A percentile compares a stretch with the other conserved stretches of the same genome.
Evolutionary conservation across 2,113 vertebrate genomes (phyloP).

Genomic region (Macrotis lagotis): DNA sequence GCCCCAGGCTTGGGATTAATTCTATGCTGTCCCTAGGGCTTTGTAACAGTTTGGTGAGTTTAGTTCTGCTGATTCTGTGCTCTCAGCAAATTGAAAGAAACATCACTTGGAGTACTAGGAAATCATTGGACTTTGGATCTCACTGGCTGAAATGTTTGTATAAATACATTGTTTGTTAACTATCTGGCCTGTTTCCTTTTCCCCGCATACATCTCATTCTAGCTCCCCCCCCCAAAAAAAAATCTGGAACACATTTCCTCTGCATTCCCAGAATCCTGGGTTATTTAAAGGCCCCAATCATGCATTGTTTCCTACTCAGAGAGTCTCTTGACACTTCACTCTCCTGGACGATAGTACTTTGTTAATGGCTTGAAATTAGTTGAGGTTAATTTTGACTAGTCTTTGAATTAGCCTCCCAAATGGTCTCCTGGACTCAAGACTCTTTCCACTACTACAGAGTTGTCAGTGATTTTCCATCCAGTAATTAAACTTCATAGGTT

Average conservation of each 20-base stretch:
- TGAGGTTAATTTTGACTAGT: background rate
- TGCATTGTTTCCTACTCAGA: background rate
- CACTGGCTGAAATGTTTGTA: background rate
- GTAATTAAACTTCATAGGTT: background rate
- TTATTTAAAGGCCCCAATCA: background rate
- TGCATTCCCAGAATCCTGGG: background rate
- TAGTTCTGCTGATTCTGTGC: constrained; percentile 25
- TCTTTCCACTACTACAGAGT: background rate
- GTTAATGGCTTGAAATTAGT: background rate
- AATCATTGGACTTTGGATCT: background rate
- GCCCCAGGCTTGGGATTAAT: constrained; percentile 17
- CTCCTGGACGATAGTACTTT: background rate
- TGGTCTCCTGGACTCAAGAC: background rate
- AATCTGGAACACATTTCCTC: background rate
- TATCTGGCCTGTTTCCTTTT: background rate
- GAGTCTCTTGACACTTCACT: background rate
- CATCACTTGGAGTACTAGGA: background rate
- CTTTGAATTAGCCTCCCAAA: background rate
- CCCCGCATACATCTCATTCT: background rate
- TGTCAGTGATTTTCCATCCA: background rate
- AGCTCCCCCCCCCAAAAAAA: background rate
- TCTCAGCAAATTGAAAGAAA: background rate
- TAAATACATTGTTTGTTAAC: background rate
- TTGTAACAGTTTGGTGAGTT: constrained; percentile 40
- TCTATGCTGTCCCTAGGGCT: background rate